Base-by-base conservation (phyloP, 2,888 invertebrate genomes). In the Stenichneumon culpator region DNA sequence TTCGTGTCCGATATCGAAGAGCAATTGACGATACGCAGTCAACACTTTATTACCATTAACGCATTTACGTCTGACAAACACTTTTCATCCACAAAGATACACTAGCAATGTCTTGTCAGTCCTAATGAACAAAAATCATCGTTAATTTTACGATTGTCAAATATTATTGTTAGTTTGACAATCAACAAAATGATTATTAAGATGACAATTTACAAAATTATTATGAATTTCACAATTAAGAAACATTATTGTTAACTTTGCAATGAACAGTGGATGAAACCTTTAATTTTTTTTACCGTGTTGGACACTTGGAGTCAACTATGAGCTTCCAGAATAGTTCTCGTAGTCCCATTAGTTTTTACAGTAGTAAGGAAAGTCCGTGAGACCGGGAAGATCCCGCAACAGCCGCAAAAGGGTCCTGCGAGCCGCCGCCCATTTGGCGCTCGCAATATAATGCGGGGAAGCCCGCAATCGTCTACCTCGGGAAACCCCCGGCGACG, bases 401-500 rank as follows among this genome's bases (percentile, higher is more conserved):
- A 72, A 67, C 57, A 25, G 72, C 25, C 47, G 54, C 25, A 52
- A 74, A 79, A 85, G 63, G 73, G 25, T 14, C 44, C 57, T 7
- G 25, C 25, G 14, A 57, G 57, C 57, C 57, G 22, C 52, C 39
- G 14, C 32, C 70, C 79, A 79, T 79, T 82, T 78, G 75, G 63
- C 63, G 60, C 63, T 74, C 67, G 72, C 70, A 68, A 54, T 83
- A 78, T 63, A 82, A 74, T 69, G 63, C 67, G 86, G 86, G 82
- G 74, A 84, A 82, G 78, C 82, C 84, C 63, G 73, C 82, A 50
- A 74, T 78, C 16, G 68, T n/a, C 47, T 50, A 39, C 73, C 77
- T 68, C 69, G 74, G 86, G 84, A 60, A 82, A 84, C 65, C 63
- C 87, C 86, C 25, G 25, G 36, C 52, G 32, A 73, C 69, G 32